These are phyloP conservation scores for Copidosoma floridanum DNA, from an alignment of 1,140 invertebrate genomes.

Conservation along the genomic window DNA sequence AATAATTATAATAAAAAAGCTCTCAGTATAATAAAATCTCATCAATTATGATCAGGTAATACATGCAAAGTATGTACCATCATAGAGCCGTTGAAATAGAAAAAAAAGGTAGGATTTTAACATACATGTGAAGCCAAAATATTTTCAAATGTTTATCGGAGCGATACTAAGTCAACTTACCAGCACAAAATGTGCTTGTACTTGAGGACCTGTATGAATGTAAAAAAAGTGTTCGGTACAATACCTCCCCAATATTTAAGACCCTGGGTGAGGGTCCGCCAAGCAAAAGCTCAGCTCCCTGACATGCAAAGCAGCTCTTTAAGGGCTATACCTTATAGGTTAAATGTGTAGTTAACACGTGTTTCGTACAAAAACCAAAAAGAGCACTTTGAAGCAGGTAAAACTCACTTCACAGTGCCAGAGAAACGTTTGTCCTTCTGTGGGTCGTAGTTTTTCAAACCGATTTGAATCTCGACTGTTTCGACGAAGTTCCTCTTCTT, in stretches of 20 bases:
- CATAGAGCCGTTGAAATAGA: conserved; percentile 35
- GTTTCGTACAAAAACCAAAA: conserved; percentile 33
- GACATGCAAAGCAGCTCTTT: conserved; percentile 45
- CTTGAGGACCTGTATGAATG: too few species aligned
- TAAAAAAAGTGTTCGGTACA: conserved; percentile 43
- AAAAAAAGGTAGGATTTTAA: neutral
- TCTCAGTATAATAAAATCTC: conserved; percentile 41
- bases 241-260: conserved; percentile 93
- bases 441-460: conserved; percentile 99
- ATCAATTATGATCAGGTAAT: conserved; percentile 48
- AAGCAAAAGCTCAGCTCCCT: conserved; percentile 60
- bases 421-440: conserved; percentile 99
- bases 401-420: conserved; percentile 98
- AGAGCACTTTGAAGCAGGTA: conserved; percentile 55
- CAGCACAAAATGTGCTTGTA: too few species aligned
- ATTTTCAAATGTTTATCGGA: too few species aligned
- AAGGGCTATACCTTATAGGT: conserved; percentile 29
- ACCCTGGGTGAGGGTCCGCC: conserved; percentile 96
- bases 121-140: too few species aligned
- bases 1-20: too few species aligned
- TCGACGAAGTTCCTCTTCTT: conserved; percentile 95
- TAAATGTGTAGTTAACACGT: conserved; percentile 42
- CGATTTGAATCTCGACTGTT: conserved; percentile 98
- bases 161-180: too few species aligned
- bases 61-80: conserved; percentile 51